These are phyloP conservation scores for Rhingia rostrata DNA, from an alignment of 2,888 invertebrate species.

Conservation along the genomic window DNA sequence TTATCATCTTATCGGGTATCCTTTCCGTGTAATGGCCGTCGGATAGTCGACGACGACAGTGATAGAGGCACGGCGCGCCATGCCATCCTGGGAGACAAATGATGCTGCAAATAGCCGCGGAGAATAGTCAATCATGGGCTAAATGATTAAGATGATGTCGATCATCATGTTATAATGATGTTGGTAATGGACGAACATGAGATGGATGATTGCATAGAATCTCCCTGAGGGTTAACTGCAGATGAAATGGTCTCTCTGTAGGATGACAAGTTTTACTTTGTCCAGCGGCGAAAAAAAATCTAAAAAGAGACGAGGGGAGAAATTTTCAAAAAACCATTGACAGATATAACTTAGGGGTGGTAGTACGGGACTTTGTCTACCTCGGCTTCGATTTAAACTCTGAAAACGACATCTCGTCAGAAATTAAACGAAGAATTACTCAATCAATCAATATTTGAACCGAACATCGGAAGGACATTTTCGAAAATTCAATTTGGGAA, in stretches of 20 bases:
- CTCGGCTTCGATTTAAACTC: too few species aligned
- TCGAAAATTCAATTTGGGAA: too few species aligned
- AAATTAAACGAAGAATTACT: too few species aligned
- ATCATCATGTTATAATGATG: neutral
- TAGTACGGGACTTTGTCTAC: too few species aligned
- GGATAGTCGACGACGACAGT: neutral
- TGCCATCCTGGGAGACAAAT: conserved; percentile 33
- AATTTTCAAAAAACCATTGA: too few species aligned
- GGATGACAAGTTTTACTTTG: neutral
- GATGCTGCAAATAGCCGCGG: conserved; percentile 45
- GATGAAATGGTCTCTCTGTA: neutral
- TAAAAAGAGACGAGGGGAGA: too few species aligned
- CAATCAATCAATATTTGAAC: too few species aligned
- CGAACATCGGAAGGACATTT: too few species aligned
- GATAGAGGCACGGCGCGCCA: neutral
- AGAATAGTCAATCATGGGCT: conserved; percentile 41
- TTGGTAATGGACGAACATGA: neutral
- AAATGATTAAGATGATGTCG: conserved; percentile 37
- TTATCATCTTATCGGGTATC: conserved; percentile 41
- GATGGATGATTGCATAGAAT: conserved; percentile 9
- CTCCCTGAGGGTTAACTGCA: neutral
- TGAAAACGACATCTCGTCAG: too few species aligned
- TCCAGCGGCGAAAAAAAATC: neutral
- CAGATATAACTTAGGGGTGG: too few species aligned
- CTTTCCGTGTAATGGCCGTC: neutral